These are phyloP conservation scores for Poeciliopsis turneri DNA, from an alignment of 2,797 vertebrate species.

Conservation along the genomic window DNA sequence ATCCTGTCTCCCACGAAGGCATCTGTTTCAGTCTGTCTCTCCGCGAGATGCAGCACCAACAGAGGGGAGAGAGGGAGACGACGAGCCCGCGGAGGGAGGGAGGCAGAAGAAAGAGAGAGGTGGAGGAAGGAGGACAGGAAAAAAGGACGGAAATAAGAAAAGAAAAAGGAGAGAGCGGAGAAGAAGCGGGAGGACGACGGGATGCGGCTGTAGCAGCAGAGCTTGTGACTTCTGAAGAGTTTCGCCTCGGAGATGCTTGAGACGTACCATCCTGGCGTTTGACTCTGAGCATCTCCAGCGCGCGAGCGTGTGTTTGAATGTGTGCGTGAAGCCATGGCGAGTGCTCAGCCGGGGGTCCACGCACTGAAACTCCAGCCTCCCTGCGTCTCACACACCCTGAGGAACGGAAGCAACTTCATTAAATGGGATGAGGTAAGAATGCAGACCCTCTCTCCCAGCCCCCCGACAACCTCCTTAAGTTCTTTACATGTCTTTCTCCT, in stretches of 20 bases:
- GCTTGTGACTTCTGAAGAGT: constrained; percentile 68
- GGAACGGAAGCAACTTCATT: constrained; percentile 94
- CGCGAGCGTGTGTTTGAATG: constrained; percentile 34
- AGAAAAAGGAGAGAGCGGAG: constrained; percentile 7
- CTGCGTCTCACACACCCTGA: constrained; percentile 88
- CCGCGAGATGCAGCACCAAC: constrained; percentile 74
- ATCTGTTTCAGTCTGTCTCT: constrained; percentile 77
- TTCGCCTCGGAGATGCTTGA: constrained; percentile 48
- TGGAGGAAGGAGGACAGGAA: background rate
- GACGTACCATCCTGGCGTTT: constrained; percentile 45
- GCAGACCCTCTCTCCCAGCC: background rate
- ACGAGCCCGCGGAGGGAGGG: constrained; percentile 66
- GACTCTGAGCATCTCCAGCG: constrained; percentile 44
- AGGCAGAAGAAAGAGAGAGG: constrained; percentile 32
- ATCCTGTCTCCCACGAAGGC: constrained; percentile 78
- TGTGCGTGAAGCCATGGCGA: constrained; percentile 85
- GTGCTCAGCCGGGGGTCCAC: constrained; percentile 96
- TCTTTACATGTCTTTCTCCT: background rate
- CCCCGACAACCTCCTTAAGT: background rate
- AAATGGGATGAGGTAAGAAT: constrained; percentile 97
- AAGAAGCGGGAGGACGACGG: constrained; percentile 19
- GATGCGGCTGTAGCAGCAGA: constrained; percentile 53
- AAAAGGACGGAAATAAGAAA: constrained; percentile 24
- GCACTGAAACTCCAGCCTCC: constrained; percentile 96
- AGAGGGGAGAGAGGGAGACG: constrained; percentile 54